A percentile compares a stretch with the other conserved stretches of the same genome.
Conservation (phyloP, 2,888 invertebrate species). For the Hydraecia micacea region DNA sequence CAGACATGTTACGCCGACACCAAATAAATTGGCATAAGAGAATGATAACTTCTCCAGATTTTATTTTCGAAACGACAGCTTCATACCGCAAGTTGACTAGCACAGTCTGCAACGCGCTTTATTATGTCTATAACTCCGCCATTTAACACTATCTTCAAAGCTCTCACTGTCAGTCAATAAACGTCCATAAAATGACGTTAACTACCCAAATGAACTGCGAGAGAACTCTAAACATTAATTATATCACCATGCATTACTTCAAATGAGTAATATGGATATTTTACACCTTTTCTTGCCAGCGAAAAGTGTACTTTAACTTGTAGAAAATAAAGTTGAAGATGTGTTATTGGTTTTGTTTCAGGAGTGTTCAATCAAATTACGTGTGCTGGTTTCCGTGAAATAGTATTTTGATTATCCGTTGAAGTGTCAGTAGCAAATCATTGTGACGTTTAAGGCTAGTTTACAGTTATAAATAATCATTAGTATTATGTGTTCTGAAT, state of each 20-base stretch:
- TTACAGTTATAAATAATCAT: background rate
- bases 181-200: constrained; percentile 53
- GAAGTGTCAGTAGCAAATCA: constrained; percentile 7
- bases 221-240: constrained; percentile 38
- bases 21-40: background rate
- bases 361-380: constrained; percentile 11
- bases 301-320: background rate
- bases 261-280: constrained; percentile 21
- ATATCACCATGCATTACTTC: constrained; percentile 39
- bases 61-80: background rate
- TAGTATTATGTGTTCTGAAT: background rate
- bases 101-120: background rate
- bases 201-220: constrained; percentile 47
- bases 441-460: background rate
- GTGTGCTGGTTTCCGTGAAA: constrained; percentile 22
- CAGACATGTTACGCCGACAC: background rate
- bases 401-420: constrained; percentile 25
- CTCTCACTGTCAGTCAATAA: constrained; percentile 39
- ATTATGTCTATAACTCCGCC: background rate
- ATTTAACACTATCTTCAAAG: constrained; percentile 28
- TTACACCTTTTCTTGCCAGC: background rate
- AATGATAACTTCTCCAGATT: background rate
- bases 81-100: background rate
- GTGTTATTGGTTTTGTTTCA: background rate
- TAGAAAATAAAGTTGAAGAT: background rate